Percentiles rank a stretch among this genome's conserved stretches.
phyloP scores from a whole-genome alignment of 2,888 invertebrate genomes.

The Cyclophora punctaria region DNA sequence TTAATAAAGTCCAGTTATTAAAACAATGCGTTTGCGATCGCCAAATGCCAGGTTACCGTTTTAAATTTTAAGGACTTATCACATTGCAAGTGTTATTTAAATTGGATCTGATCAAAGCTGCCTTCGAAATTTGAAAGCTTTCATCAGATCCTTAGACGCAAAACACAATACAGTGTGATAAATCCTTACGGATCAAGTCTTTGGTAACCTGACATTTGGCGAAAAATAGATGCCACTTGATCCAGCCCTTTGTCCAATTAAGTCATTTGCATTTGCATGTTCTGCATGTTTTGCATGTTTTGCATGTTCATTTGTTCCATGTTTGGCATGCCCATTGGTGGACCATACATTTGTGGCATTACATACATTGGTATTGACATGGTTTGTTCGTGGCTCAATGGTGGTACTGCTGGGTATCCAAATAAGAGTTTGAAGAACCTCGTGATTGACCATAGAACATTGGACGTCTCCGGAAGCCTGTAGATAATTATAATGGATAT shows the following conservation, averaged over 20 bases:
- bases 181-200: slow-evolving; percentile 50
- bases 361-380: slow-evolving; percentile 68
- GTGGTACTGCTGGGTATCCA: slow-evolving; percentile 55
- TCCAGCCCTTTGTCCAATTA: slow-evolving; percentile 63
- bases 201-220: slow-evolving; percentile 71
- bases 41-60: slow-evolving; percentile 72
- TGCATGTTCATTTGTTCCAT: slow-evolving; percentile 43
- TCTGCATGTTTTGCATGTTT: slow-evolving; percentile 16
- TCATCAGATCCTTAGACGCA: no score
- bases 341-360: slow-evolving; percentile 47
- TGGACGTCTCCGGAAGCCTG: slow-evolving; percentile 73
- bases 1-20: slow-evolving; percentile 40
- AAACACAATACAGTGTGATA: no score
- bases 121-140: no score
- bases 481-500: slow-evolving; percentile 28
- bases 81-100: no score
- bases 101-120: no score
- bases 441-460: slow-evolving; percentile 73
- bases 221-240: slow-evolving; percentile 56
- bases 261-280: slow-evolving; percentile 30
- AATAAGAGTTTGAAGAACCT: slow-evolving; percentile 69
- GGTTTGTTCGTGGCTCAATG: slow-evolving; percentile 51
- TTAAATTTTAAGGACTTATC: slow-evolving; percentile 5
- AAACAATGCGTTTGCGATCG: slow-evolving; percentile 53
- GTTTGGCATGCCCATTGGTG: slow-evolving; percentile 43